Conservation (phyloP, 2,888 invertebrate genomes). For the Tipula lateralis region DNA sequence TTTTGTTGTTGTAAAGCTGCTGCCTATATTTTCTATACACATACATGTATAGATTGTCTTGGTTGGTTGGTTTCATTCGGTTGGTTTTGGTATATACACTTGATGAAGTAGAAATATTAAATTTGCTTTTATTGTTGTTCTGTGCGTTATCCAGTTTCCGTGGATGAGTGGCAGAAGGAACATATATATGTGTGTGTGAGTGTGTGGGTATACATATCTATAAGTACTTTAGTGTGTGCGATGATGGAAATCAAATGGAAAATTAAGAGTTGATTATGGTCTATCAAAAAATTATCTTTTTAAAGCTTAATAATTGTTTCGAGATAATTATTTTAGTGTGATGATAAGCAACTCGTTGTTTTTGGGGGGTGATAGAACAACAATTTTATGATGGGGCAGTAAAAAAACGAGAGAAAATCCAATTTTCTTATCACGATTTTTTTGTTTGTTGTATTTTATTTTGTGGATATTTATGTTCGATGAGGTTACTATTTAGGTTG, state of each 20-base stretch:
- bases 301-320: neutral
- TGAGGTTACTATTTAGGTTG: no score
- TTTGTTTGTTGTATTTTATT: neutral
- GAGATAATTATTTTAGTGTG: neutral
- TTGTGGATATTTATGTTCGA: no score
- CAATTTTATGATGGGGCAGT: neutral
- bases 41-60: neutral
- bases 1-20: neutral
- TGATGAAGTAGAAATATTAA: slow-evolving; percentile 19
- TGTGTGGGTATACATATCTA: neutral
- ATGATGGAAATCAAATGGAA: slow-evolving; percentile 11
- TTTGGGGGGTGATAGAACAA: neutral
- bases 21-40: neutral
- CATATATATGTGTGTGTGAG: neutral
- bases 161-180: no score
- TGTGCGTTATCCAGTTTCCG: neutral
- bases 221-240: neutral
- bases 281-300: slow-evolving; percentile 6
- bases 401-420: neutral
- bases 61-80: neutral
- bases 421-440: neutral
- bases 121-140: neutral
- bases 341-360: neutral
- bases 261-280: slow-evolving; percentile 11
- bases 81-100: neutral